Evolutionary conservation across 2,113 vertebrate genomes (phyloP).

Genomic region (Pangasianodon hypophthalmus): DNA sequence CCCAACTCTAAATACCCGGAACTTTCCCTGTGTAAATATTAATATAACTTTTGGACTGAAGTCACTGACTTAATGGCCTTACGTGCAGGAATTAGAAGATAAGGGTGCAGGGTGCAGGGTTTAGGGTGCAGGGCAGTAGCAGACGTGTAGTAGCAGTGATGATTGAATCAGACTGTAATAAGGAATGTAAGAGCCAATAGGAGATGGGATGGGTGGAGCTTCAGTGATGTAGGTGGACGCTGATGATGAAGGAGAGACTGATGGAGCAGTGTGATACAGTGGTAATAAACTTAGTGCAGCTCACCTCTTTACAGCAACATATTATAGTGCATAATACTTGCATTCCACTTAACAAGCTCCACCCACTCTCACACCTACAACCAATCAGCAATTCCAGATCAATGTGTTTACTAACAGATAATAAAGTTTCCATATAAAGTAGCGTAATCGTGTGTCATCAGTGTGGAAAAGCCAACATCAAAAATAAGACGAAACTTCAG

Average conservation of each 20-base stretch:
- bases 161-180: not conserved
- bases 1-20: no score
- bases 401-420: not conserved
- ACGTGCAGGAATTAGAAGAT: not conserved
- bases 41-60: not conserved
- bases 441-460: not conserved
- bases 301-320: not conserved
- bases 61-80: not conserved
- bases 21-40: no score
- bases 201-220: not conserved
- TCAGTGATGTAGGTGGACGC: not conserved
- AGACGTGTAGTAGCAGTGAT: no score
- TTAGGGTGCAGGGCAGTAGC: not conserved
- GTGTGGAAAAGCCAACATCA: not conserved
- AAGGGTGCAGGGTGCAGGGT: not conserved
- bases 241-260: not conserved
- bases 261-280: not conserved
- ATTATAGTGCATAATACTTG: not conserved
- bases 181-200: not conserved
- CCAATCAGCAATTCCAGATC: not conserved
- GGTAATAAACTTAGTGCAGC: not conserved
- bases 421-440: not conserved
- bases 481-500: not conserved
- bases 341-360: not conserved
- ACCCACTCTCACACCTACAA: not conserved